A percentile compares a stretch with the other conserved stretches of the same genome.
phyloP scores from a whole-genome alignment of 1,140 invertebrate genomes.

The Trichonephila clavipes region DNA sequence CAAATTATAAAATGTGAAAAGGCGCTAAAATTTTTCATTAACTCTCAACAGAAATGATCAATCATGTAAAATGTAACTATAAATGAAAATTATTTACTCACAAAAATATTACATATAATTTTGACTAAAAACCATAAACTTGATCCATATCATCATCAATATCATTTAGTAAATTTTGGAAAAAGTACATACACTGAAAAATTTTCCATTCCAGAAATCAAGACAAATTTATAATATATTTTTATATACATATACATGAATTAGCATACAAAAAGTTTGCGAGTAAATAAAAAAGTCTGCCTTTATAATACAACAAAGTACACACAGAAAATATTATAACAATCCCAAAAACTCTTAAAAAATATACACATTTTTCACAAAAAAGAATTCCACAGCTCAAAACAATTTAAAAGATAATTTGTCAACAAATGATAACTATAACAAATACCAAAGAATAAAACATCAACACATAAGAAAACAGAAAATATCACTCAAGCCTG shows the following conservation, averaged over 20 bases:
- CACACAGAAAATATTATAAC: neutral
- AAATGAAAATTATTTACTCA: neutral
- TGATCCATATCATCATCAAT: too few relatives aligned
- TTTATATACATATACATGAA: too few relatives aligned
- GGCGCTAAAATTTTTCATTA: neutral
- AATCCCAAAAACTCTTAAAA: neutral
- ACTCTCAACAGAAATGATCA: neutral
- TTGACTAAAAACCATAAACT: too few relatives aligned
- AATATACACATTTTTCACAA: neutral
- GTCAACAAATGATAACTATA: constrained; percentile 45
- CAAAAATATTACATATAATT: neutral
- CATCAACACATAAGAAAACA: constrained; percentile 22
- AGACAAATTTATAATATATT: too few relatives aligned
- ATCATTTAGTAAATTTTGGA: too few relatives aligned
- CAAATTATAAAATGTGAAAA: neutral
- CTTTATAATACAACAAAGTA: neutral
- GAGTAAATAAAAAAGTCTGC: neutral
- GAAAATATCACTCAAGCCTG: constrained; percentile 42
- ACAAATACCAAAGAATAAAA: constrained; percentile 41
- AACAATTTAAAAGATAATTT: neutral
- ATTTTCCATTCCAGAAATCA: too few relatives aligned
- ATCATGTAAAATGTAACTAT: neutral
- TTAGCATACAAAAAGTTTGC: neutral
- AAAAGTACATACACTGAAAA: too few relatives aligned
- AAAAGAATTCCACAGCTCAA: neutral